Evolutionary conservation across 2,797 vertebrate species (phyloP).

Genomic region (Chaenodraco wilsoni): DNA sequence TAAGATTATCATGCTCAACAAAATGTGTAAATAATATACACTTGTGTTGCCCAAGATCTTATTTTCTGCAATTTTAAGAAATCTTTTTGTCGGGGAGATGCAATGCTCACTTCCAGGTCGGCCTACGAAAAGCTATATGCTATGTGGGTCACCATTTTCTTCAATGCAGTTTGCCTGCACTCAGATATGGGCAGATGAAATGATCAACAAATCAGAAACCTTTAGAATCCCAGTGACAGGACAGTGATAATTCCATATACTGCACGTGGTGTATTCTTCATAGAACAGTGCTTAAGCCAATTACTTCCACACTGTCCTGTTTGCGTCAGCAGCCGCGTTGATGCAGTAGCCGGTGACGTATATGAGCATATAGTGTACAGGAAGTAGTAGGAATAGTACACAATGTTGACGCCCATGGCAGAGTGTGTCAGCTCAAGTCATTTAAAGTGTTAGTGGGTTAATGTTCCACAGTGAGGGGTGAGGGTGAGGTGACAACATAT

Average conservation of each 20-base stretch:
- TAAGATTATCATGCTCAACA: too few species aligned
- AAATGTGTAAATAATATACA: too few species aligned
- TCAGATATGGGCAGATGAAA: not conserved
- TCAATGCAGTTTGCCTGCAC: too few species aligned
- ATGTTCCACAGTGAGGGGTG: constrained; percentile 11
- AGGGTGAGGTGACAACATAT: constrained; percentile 6
- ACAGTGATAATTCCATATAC: not conserved
- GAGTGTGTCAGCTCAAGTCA: constrained; percentile 21
- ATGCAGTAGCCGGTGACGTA: not conserved
- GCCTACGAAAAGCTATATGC: too few species aligned
- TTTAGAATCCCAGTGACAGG: not conserved
- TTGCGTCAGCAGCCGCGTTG: constrained; percentile 13
- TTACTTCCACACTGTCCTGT: constrained; percentile 15
- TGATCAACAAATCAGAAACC: constrained; percentile 12
- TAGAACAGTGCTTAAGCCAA: not conserved
- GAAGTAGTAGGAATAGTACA: constrained; percentile 3
- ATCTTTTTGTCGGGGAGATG: too few species aligned
- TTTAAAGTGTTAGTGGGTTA: constrained; percentile 22
- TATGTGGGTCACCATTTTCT: too few species aligned
- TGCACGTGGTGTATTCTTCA: constrained; percentile 1
- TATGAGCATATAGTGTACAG: not conserved
- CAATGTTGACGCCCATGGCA: constrained; percentile 22
- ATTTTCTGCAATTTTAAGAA: too few species aligned
- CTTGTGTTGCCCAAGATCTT: too few species aligned
- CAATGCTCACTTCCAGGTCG: too few species aligned